Percentiles rank a stretch among this genome's conserved stretches.
Evolutionary conservation across 92 coral and sea anemone genomes (phyloP).

Genomic region (Phenganax marumi): DNA sequence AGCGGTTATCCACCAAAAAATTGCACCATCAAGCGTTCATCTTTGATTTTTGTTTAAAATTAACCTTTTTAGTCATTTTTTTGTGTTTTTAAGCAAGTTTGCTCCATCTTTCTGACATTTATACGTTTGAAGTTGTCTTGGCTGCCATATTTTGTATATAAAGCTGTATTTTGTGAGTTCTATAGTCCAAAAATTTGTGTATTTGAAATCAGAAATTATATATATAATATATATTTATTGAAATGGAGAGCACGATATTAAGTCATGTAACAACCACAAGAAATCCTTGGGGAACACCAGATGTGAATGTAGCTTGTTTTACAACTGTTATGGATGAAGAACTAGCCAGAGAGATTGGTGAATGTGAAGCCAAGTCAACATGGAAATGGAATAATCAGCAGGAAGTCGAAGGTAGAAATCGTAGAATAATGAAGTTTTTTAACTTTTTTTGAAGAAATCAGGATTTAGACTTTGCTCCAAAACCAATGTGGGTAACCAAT

Average conservation of each 20-base stretch:
- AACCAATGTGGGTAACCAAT: neutral
- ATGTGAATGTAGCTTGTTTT: slow-evolving; percentile 65
- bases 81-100: neutral
- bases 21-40: slow-evolving; percentile 39
- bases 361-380: slow-evolving; percentile 54
- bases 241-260: slow-evolving; percentile 31
- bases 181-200: neutral
- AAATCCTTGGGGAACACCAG: slow-evolving; percentile 82
- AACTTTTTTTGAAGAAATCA: neutral
- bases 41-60: neutral
- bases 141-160: neutral
- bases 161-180: neutral
- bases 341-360: slow-evolving; percentile 79
- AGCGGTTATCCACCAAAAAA: slow-evolving; percentile 27
- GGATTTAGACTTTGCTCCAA: no score
- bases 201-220: neutral
- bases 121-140: neutral
- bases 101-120: neutral
- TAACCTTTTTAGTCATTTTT: slow-evolving; percentile 21
- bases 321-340: slow-evolving; percentile 93
- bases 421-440: neutral
- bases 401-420: slow-evolving; percentile 27
- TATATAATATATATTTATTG: neutral
- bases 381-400: slow-evolving; percentile 36
- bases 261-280: slow-evolving; percentile 6